Base-by-base conservation (phyloP, 1,140 invertebrate species). In the Battus philenor region DNA sequence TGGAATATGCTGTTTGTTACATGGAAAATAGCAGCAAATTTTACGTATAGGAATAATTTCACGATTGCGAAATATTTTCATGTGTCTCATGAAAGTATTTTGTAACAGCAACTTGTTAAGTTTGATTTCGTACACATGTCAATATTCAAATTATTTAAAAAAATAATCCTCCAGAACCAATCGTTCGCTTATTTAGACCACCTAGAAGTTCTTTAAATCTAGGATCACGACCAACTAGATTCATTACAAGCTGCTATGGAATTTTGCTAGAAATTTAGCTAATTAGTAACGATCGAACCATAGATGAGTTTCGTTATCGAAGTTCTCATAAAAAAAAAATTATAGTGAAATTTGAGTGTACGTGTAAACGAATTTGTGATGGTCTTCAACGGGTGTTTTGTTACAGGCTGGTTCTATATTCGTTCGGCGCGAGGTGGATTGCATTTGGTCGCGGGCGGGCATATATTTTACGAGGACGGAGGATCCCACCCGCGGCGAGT, bases 391-490 rank as follows among this genome's bases (percentile, higher is more conserved):
- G 58, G 50, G 48, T 60, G 31, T 36, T 34, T 72, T 59, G 54
- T 76, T 77, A 9, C 75, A 85, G 83, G 79, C 3, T 87, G 85
- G 85, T 87, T 87, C 70, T 87, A 87, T 53, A 87, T 87, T 26
- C 62, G 79, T 2, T 87, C 85, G 18, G 80, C 82, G 24, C 80
- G 82, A 15, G 81, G 82, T 4, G 81, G 81, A 0, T 58, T 86
- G 27, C 85, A 86, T 34, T 57, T 86, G 8, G 85, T 87, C 2
- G 85, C 80, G 0, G 76, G 78, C 43, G 82, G 82, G 1, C 80
- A 86, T 47, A 87, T 87, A 44, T 87, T 86, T 54, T 86, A 87
- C 49, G 85, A 86, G 57, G 81, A 87, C 45, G 82, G 82, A 8
- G 82, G 82, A 2, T 86, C 81, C 0, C 81, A 84, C 44, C 76